Base-by-base conservation (phyloP, 1,140 invertebrate genomes). In the Dreissena polymorpha region DNA sequence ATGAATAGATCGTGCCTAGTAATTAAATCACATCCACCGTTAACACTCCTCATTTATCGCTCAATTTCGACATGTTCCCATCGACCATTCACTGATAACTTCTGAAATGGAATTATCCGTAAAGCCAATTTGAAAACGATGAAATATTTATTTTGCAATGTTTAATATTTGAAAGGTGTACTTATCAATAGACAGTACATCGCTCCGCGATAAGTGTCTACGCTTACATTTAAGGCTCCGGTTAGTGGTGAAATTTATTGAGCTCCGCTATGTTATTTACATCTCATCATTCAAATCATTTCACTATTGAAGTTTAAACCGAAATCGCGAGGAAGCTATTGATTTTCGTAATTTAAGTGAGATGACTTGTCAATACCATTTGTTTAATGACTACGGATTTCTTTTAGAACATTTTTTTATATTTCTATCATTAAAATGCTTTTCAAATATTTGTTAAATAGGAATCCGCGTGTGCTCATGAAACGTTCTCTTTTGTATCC, bases 51-150 rank as follows among this genome's bases (percentile, higher is more conserved):
- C 39, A 39, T 39, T 39, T 5, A 39, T 39, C 39, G 39, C 39
- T 8, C 39, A 39, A 39, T 39, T n/a, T 39, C 39, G 39, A 39
- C 39, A 39, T 2, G 2, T 39, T 39, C 39, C 2, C 39, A 39
- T 39, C 39, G 39, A 39, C 39, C 39, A 39, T 39, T 5, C 21
- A 60, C 57, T n/a, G 21, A 23, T 60, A 60, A n/a, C 57, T 60
- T 6, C 2, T 60, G 13, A 13, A 72, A 64, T 55, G 16, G 64
- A 80, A 72, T 72, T 71, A 12, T 5, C 70, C 29, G 57, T 64
- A 60, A 39, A 80, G 72, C 51, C 60, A 18, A n/a, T 49, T 80
- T 72, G 25, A 69, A 51, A 80, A 80, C 51, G 68, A 80, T 80
- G 78, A 53, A 78, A 69, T 53, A 69, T 78, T 50, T 63, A 50